A percentile compares a stretch with the other conserved stretches of the same genome.
Conservation (phyloP, 1,140 invertebrate genomes). For the Drosophila pandora region DNA sequence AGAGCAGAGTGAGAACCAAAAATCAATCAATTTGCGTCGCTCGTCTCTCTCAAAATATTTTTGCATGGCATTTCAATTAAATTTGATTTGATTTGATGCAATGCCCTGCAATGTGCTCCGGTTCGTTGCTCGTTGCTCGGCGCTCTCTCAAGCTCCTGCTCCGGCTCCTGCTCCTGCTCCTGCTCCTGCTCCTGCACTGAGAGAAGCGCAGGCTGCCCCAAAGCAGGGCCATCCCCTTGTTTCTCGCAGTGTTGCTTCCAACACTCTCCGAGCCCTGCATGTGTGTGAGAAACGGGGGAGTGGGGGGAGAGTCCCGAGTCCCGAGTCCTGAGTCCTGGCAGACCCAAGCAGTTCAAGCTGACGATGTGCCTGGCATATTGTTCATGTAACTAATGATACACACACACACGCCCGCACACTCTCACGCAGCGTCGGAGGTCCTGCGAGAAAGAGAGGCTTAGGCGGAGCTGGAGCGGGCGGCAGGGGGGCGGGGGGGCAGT, state of each 20-base stretch:
- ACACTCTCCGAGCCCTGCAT: neutral
- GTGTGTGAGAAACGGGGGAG: too few relatives aligned
- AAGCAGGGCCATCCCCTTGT: neutral
- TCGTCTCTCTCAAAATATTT: slow-evolving; percentile 64
- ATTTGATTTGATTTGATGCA: slow-evolving; percentile 63
- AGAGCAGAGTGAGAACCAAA: slow-evolving; percentile 36
- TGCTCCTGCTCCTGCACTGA: neutral
- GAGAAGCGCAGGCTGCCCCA: neutral
- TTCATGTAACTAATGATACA: slow-evolving; percentile 50
- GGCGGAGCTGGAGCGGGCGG: neutral
- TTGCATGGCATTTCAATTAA: slow-evolving; percentile 75
- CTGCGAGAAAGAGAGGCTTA: neutral
- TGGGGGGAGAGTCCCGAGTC: too few relatives aligned
- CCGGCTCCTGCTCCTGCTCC: too few relatives aligned
- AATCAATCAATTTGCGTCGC: slow-evolving; percentile 66
- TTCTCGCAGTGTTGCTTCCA: slow-evolving; percentile 10
- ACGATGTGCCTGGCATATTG: slow-evolving; percentile 38
- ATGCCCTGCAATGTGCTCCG: slow-evolving; percentile 22
- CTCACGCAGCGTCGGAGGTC: neutral
- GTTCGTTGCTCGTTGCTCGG: slow-evolving; percentile 12
- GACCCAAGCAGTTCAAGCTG: slow-evolving; percentile 10
- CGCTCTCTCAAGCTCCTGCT: slow-evolving; percentile 12
- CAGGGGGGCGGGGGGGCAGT: slow-evolving; percentile 8
- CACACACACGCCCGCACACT: neutral
- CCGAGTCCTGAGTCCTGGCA: neutral